A percentile compares a stretch with the other conserved stretches of the same genome.
Conservation (phyloP, 37 sponge, comb jelly and placozoan species). For the Haliclona indistincta region DNA sequence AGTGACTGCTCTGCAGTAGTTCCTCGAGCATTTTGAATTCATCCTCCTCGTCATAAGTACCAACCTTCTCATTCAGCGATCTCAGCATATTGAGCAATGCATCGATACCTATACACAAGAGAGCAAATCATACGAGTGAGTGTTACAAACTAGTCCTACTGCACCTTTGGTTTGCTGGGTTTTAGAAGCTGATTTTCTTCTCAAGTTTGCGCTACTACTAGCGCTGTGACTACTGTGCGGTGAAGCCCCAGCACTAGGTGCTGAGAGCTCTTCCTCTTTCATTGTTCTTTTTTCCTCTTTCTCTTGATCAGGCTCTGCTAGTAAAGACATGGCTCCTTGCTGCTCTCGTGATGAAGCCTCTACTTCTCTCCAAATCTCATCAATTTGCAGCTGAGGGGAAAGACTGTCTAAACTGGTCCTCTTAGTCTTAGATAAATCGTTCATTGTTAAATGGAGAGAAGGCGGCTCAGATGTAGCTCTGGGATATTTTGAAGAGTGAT, state of each 20-base stretch:
- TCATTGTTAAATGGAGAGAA: too few relatives aligned
- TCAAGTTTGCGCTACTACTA: not conserved
- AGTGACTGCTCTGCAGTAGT: constrained; percentile 54
- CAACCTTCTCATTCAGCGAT: constrained; percentile 46
- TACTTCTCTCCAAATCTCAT: constrained; percentile 49
- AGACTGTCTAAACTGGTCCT: too few relatives aligned
- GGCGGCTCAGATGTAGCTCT: too few relatives aligned
- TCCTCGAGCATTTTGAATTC: constrained; percentile 62
- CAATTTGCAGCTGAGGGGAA: constrained; percentile 45
- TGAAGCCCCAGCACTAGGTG: too few relatives aligned
- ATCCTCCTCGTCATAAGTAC: constrained; percentile 52
- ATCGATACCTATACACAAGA: constrained; percentile 40
- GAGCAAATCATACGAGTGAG: too few relatives aligned
- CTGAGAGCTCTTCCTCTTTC: not conserved
- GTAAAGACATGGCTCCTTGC: too few relatives aligned
- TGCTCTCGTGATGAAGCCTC: too few relatives aligned
- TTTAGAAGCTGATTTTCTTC: constrained; percentile 1
- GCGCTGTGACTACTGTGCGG: too few relatives aligned
- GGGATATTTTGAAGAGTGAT: not conserved
- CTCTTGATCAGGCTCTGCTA: not conserved
- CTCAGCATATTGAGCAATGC: constrained; percentile 38
- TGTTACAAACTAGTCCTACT: not conserved
- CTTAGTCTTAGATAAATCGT: too few relatives aligned
- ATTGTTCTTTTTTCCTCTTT: not conserved
- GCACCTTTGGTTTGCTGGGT: constrained; percentile 8